Percentiles rank a stretch among this genome's conserved stretches.
These are phyloP conservation scores for Bubo blakistoni DNA, from an alignment of 2,113 vertebrate species.

Conservation along the genomic window DNA sequence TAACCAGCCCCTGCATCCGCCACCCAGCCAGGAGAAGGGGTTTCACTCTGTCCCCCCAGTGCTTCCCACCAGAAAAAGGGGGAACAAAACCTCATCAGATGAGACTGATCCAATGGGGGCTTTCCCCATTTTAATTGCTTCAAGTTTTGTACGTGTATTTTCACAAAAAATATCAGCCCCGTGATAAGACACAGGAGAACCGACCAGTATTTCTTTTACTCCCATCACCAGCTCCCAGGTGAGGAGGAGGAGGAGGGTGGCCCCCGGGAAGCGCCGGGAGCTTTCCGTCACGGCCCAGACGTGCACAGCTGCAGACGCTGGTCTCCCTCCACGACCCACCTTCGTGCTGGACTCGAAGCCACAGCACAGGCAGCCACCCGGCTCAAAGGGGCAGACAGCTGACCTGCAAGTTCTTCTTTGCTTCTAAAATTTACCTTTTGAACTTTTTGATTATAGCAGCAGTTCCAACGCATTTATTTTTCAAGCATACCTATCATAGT, in stretches of 20 bases:
- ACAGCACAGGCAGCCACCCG: not conserved
- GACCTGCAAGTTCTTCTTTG: not conserved
- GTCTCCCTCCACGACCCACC: not conserved
- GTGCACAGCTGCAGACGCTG: not conserved
- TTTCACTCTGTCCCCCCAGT: not conserved
- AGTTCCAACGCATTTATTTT: not conserved
- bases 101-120: not conserved
- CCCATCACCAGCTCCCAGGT: not conserved
- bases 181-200: not conserved
- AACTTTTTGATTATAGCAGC: not conserved
- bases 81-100: not conserved
- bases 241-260: not conserved
- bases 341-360: not conserved
- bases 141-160: not conserved
- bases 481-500: not conserved
- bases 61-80: not conserved
- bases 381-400: not conserved
- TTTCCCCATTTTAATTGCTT: not conserved
- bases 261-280: not conserved
- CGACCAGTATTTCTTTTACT: not conserved
- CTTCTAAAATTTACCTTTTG: not conserved
- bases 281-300: too few relatives aligned
- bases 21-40: too few relatives aligned
- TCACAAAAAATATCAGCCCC: not conserved
- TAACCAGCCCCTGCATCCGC: not conserved